These are phyloP conservation scores for Eurystomus glaucurus DNA, from an alignment of 2,797 vertebrate genomes.

Conservation along the genomic window DNA sequence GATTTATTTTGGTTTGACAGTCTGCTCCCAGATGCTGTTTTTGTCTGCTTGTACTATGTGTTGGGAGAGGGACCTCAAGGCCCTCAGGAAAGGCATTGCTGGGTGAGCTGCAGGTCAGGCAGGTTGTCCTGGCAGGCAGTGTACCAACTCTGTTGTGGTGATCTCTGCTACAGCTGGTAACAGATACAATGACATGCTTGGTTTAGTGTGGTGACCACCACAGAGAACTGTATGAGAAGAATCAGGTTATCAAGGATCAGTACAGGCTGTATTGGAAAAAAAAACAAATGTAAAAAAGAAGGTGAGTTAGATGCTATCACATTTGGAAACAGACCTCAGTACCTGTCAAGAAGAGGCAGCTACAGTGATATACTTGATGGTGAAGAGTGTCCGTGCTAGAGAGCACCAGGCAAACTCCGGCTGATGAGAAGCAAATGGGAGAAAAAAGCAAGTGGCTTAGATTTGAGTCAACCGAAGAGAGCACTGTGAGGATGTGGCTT, in stretches of 20 bases:
- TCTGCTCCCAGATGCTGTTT: not conserved
- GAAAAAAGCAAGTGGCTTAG: not conserved
- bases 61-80: not conserved
- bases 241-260: not conserved
- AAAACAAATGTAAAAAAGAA: not conserved
- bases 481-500: not conserved
- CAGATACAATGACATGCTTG: fast-evolving
- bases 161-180: not conserved
- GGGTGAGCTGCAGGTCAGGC: not conserved
- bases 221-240: not conserved
- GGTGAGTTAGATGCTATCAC: not conserved
- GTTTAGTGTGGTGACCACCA: not conserved
- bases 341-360: not conserved
- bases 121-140: not conserved
- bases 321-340: not conserved
- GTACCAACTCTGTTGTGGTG: not conserved
- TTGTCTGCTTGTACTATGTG: not conserved
- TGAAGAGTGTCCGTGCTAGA: not conserved
- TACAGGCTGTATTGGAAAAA: not conserved
- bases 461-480: not conserved
- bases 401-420: not conserved
- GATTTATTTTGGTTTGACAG: not conserved
- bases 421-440: not conserved
- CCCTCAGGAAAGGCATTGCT: fast-evolving
- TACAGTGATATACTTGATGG: not conserved